phyloP scores from a whole-genome alignment of 2,113 vertebrate genomes.

The Zingel zingel region DNA sequence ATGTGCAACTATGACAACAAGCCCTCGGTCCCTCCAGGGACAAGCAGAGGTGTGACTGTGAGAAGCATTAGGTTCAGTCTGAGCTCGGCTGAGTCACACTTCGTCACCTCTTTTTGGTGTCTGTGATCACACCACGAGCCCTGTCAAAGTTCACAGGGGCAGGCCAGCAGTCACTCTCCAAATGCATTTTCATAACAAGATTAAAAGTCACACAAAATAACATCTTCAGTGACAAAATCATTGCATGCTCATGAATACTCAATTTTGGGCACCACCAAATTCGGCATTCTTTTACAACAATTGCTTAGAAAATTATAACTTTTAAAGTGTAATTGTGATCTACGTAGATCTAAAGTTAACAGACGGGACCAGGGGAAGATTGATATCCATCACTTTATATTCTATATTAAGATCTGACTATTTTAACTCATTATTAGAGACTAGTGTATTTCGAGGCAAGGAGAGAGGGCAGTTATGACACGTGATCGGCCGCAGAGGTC shows the following conservation, averaged over 20 bases:
- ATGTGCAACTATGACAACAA: background rate
- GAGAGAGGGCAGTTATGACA: conserved; percentile 5
- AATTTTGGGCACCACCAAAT: background rate
- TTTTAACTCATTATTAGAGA: too few species aligned
- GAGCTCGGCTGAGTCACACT: conserved; percentile 25
- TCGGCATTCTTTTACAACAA: background rate
- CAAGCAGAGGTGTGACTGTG: conserved; percentile 66
- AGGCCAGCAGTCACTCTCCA: background rate
- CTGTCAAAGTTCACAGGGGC: conserved; percentile 48
- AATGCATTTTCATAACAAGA: background rate
- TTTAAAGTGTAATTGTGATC: background rate
- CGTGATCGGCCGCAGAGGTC: conserved; percentile 17
- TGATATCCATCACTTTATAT: background rate
- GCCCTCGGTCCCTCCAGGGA: background rate
- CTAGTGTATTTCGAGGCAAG: background rate
- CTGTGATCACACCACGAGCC: conserved; percentile 57
- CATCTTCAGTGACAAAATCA: background rate
- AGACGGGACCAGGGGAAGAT: background rate
- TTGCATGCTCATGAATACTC: background rate
- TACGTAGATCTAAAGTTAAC: background rate
- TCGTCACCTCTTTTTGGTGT: conserved; percentile 66
- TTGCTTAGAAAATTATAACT: background rate
- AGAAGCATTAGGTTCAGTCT: conserved; percentile 48
- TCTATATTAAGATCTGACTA: background rate
- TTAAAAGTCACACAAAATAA: background rate